These are phyloP conservation scores for Macrophya annulata DNA, from an alignment of 2,888 invertebrate genomes.

Conservation along the genomic window DNA sequence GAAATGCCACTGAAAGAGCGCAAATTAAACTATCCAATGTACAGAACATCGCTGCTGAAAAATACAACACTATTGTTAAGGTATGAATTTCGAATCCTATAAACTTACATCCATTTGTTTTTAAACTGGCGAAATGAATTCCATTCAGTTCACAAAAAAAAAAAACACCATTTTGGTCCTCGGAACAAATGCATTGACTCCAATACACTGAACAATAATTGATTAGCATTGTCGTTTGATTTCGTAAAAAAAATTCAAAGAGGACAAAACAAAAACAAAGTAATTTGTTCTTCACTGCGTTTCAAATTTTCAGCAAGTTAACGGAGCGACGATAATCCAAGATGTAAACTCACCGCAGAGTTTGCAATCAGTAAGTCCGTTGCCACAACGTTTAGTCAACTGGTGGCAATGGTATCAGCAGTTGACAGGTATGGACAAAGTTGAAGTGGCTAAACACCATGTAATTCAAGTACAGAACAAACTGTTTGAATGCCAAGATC, in stretches of 20 bases:
- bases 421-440: constrained; percentile 72
- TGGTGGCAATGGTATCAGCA: constrained; percentile 77
- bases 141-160: background rate
- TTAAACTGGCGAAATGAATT: background rate
- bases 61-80: constrained; percentile 72
- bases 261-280: background rate
- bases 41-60: constrained; percentile 69
- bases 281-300: constrained; percentile 44
- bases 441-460: constrained; percentile 71
- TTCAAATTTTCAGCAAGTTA: constrained; percentile 67
- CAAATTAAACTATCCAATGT: constrained; percentile 69
- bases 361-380: constrained; percentile 65
- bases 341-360: constrained; percentile 65
- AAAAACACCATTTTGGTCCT: background rate
- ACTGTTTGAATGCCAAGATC: constrained; percentile 73
- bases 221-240: background rate
- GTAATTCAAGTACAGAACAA: constrained; percentile 74
- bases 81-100: constrained; percentile 61
- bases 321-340: constrained; percentile 70
- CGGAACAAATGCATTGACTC: background rate
- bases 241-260: background rate
- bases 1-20: constrained; percentile 68
- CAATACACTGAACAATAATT: background rate
- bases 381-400: constrained; percentile 70
- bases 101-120: background rate